These are phyloP conservation scores for Mormyrus proboscirostris DNA, from an alignment of 2,797 vertebrate species.

Conservation along the genomic window DNA sequence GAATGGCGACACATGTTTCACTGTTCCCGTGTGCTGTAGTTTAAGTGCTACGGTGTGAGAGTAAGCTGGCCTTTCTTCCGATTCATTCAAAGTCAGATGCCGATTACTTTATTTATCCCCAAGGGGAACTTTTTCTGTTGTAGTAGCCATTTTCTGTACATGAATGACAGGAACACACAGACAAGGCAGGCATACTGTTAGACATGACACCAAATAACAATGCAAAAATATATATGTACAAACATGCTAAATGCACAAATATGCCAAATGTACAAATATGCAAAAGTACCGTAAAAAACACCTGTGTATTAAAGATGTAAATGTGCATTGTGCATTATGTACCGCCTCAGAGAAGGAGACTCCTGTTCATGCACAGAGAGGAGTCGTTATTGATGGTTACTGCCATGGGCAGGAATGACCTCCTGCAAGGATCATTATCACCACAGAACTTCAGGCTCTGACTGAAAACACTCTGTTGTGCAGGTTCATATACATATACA, in stretches of 20 bases:
- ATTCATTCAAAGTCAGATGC: not conserved
- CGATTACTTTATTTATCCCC: not conserved
- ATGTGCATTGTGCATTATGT: not conserved
- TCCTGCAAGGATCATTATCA: not conserved
- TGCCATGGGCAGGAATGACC: not conserved
- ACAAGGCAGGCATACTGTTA: not conserved
- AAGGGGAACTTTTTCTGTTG: not conserved
- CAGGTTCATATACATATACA: not conserved
- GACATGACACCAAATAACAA: not conserved
- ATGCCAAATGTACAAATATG: not conserved
- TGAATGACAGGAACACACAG: not conserved
- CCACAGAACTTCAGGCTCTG: not conserved
- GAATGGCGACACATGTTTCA: conserved; percentile 52
- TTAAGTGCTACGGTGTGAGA: conserved; percentile 18
- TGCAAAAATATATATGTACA: not conserved
- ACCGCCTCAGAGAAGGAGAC: not conserved
- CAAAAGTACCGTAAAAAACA: not conserved
- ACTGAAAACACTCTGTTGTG: not conserved
- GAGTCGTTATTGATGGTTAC: not conserved
- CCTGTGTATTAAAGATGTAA: not conserved
- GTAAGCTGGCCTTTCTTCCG: not conserved
- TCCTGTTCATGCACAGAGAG: not conserved
- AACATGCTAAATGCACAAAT: not conserved
- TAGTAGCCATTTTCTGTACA: not conserved
- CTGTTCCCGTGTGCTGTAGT: conserved; percentile 43